Base-by-base conservation (phyloP, 2,113 vertebrate genomes). In the Mesembrinibis cayennensis region DNA sequence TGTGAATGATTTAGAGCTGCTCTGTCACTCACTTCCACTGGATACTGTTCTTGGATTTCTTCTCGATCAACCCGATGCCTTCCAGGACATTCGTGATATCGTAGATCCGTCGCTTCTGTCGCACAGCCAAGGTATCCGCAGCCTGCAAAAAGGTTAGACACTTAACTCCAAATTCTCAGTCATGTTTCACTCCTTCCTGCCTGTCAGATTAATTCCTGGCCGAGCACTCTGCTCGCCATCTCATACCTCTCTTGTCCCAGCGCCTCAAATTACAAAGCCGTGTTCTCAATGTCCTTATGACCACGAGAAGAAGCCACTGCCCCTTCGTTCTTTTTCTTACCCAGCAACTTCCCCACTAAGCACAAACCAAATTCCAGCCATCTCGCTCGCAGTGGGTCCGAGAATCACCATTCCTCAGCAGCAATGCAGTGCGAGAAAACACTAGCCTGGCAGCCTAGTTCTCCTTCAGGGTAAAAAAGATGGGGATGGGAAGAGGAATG, bases 1-100 rank as follows among this genome's bases (percentile, higher is more conserved):
- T 25, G 53, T 30, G 69, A 74, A 71, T 0, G 0, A 59, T 34
- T 89, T 27, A 84, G 49, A 87, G 16, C 20, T 49, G 36, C 45
- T 79, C 49, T 26, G 23, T 27, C 59, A 99, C 99, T 99, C 98
- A 99, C 99, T 99, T 99, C 99, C 99, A 99, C 87, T 99, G 99
- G 95, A 99, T 99, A 89, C 99, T 99, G 98, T 99, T 99, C 97
- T 99, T 99, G 66, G 99, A 99, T 92, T 99, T 99, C 98, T 99
- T 99, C 98, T 99, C 99, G 0, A 99, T 99, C 87, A 99, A 94
- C 29, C 99, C 99, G 2, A 99, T 99, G 82, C 99, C 99, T 95
- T 99, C 99, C 96, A 99, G 97, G 47, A 99, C 99, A 40, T 99
- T 99, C 0, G 99, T 99, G 98, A 99, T 99, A 94, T 99, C 99